phyloP scores from a whole-genome alignment of 1,140 invertebrate genomes.

The Chironomus striatipennis region DNA sequence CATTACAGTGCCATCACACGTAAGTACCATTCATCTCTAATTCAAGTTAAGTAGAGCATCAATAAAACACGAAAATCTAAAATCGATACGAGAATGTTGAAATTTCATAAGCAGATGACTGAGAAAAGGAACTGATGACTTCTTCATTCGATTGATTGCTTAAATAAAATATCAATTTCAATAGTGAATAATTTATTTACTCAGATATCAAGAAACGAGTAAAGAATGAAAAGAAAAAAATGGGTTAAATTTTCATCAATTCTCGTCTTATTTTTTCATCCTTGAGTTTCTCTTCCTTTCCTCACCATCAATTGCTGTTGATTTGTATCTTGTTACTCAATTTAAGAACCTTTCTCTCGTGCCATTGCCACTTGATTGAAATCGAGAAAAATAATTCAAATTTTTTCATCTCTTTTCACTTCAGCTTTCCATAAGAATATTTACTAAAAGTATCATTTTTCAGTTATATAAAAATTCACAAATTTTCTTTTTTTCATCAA shows the following conservation, averaged over 20 bases:
- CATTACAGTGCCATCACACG: too few species aligned
- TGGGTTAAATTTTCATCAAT: background rate
- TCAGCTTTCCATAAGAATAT: background rate
- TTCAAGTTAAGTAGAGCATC: too few species aligned
- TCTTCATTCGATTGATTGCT: background rate
- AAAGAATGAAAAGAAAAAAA: background rate
- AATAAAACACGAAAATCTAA: too few species aligned
- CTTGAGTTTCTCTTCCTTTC: too few species aligned
- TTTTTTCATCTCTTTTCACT: background rate
- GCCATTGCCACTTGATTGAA: background rate
- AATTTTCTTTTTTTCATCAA: background rate
- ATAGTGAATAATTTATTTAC: slow-evolving; percentile 20
- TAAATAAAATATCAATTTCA: slow-evolving; percentile 23
- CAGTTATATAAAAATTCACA: background rate
- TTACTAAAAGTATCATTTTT: background rate
- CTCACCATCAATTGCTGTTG: background rate
- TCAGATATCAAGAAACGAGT: background rate
- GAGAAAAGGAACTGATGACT: background rate
- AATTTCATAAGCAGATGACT: background rate
- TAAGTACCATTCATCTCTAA: too few species aligned
- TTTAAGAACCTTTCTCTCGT: background rate
- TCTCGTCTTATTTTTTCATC: too few species aligned
- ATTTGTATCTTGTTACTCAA: slow-evolving; percentile 11
- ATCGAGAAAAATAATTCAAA: background rate
- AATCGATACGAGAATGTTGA: background rate